Conservation (phyloP, 2,113 vertebrate species). For the Ptilorrhoa leucosticta region DNA sequence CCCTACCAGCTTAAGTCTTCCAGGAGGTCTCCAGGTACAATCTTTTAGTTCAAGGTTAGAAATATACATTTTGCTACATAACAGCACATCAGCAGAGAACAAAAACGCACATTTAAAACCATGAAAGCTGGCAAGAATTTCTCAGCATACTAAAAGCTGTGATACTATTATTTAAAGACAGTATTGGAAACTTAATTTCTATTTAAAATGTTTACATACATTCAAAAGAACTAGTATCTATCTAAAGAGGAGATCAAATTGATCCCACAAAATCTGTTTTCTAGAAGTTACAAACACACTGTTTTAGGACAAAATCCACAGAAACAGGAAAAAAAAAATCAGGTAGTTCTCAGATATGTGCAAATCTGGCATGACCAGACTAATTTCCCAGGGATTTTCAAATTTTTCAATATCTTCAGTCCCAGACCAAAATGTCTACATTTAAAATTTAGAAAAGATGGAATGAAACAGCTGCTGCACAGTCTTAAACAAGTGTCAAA, state of each 20-base stretch:
- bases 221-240: not conserved
- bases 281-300: not conserved
- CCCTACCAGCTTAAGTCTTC: not conserved
- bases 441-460: not conserved
- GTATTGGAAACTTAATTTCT: not conserved
- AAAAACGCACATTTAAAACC: not conserved
- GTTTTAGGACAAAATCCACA: not conserved
- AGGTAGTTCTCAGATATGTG: not conserved
- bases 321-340: not conserved
- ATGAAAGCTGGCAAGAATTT: not conserved
- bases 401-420: not conserved
- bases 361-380: not conserved
- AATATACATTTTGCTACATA: not conserved
- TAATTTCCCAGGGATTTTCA: not conserved
- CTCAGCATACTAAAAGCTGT: not conserved
- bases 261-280: not conserved
- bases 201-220: not conserved
- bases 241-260: not conserved
- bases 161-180: not conserved
- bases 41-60: not conserved
- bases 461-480: not conserved
- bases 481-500: not conserved
- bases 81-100: not conserved
- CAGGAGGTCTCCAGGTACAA: not conserved
- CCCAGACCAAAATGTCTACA: not conserved